These are phyloP conservation scores for Macrobrachium nipponense DNA, from an alignment of 1,140 invertebrate species.

Conservation along the genomic window DNA sequence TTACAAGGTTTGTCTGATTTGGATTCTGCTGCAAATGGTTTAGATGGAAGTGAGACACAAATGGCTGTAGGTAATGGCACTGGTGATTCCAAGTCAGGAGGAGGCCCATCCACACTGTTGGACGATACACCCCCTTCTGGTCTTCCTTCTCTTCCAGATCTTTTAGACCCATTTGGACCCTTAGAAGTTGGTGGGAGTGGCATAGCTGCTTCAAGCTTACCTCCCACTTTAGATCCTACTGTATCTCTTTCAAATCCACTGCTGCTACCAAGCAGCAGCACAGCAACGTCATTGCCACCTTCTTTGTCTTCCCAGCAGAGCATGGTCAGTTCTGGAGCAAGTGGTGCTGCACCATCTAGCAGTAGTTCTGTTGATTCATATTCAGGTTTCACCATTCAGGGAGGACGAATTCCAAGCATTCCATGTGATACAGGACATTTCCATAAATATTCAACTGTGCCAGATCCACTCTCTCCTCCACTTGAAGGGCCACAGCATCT, in stretches of 20 bases:
- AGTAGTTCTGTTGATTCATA: slow-evolving; percentile 69
- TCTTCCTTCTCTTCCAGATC: slow-evolving; percentile 67
- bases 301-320: slow-evolving; percentile 1
- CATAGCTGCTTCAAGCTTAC: neutral
- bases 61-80: neutral
- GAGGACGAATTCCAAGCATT: slow-evolving; percentile 78
- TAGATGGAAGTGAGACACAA: slow-evolving; percentile 5
- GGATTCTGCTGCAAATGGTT: slow-evolving; percentile 63
- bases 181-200: neutral
- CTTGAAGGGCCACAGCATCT: slow-evolving; percentile 30
- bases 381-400: slow-evolving; percentile 78
- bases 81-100: neutral
- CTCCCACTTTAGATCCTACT: slow-evolving; percentile 3
- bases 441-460: slow-evolving; percentile 10
- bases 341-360: neutral
- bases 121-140: slow-evolving; percentile 66
- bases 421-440: slow-evolving; percentile 78
- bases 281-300: slow-evolving; percentile 67
- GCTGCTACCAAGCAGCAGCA: slow-evolving; percentile 74
- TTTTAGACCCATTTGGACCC: slow-evolving; percentile 33
- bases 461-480: slow-evolving; percentile 45
- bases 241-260: slow-evolving; percentile 68
- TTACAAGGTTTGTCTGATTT: slow-evolving; percentile 76
- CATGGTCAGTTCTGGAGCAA: neutral
- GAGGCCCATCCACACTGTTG: slow-evolving; percentile 63